These are phyloP conservation scores for Lates calcarifer DNA, from an alignment of 2,113 vertebrate genomes.

Conservation along the genomic window DNA sequence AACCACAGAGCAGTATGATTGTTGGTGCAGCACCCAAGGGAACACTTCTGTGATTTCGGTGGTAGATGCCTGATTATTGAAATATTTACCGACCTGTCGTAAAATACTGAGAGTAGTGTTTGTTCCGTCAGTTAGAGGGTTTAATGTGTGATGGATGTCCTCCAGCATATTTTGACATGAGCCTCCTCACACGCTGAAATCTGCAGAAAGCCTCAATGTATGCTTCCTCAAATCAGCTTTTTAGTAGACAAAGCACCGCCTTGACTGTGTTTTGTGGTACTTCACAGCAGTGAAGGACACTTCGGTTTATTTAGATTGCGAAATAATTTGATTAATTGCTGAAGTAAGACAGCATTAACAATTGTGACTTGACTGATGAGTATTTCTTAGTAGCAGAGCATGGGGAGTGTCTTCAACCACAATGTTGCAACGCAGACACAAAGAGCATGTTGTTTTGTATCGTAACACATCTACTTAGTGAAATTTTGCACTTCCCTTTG, in stretches of 20 bases:
- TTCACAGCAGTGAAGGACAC: neutral
- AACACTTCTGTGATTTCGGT: neutral
- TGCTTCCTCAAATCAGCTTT: neutral
- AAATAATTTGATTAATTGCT: too few relatives aligned
- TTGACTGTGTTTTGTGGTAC: neutral
- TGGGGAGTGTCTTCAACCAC: too few relatives aligned
- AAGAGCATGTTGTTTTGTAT: neutral
- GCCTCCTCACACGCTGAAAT: neutral
- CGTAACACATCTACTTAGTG: neutral
- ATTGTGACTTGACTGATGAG: neutral
- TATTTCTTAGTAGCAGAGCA: neutral
- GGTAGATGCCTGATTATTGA: constrained; percentile 18
- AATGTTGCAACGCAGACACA: neutral
- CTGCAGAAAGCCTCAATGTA: neutral
- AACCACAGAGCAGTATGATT: constrained; percentile 16
- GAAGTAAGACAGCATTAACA: too few relatives aligned
- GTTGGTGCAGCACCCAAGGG: constrained; percentile 12
- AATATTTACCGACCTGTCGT: neutral
- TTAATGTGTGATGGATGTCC: neutral
- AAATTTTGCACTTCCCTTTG: neutral
- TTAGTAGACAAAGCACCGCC: neutral
- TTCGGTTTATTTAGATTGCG: neutral
- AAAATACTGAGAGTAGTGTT: neutral
- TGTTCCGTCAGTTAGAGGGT: neutral
- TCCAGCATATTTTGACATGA: constrained; percentile 1